Conservation (phyloP, 2,113 vertebrate species). For the Rhineura floridana region DNA sequence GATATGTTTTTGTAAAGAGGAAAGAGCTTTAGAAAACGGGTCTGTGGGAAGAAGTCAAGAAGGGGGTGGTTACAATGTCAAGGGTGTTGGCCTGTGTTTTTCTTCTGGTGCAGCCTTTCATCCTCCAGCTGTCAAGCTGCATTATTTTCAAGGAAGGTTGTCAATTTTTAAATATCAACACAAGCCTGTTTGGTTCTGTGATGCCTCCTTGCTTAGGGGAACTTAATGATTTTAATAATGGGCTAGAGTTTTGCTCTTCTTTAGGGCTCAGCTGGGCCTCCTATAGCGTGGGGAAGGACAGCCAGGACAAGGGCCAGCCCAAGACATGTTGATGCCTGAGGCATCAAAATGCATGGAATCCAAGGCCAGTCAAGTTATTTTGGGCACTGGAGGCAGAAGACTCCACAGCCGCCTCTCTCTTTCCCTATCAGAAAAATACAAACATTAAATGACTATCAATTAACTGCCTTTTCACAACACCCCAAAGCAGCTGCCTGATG, state of each 20-base stretch:
- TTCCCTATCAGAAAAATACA: neutral
- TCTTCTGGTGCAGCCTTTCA: slow-evolving; percentile 71
- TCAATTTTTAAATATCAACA: slow-evolving; percentile 66
- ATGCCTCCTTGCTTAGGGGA: slow-evolving; percentile 22
- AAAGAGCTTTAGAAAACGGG: slow-evolving; percentile 64
- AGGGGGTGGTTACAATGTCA: slow-evolving; percentile 67
- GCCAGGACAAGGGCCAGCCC: neutral
- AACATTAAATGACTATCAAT: neutral
- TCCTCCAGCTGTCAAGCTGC: slow-evolving; percentile 71
- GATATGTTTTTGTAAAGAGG: slow-evolving; percentile 77
- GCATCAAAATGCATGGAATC: neutral
- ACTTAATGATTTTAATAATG: neutral
- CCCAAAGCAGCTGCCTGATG: neutral
- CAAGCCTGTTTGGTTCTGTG: slow-evolving; percentile 48
- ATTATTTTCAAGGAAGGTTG: slow-evolving; percentile 69
- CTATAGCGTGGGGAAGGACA: neutral
- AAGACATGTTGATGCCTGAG: neutral
- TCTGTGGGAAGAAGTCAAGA: slow-evolving; percentile 78
- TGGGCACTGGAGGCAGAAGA: neutral
- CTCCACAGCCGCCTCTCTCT: neutral
- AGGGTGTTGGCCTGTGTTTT: slow-evolving; percentile 74
- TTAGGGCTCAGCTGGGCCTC: neutral
- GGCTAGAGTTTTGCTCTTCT: neutral
- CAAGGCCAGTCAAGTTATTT: neutral
- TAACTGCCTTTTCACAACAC: neutral